Percentiles rank a stretch among this genome's conserved stretches.
These are phyloP conservation scores for Philypnodon macrostomus DNA, from an alignment of 2,797 vertebrate species.

Conservation along the genomic window DNA sequence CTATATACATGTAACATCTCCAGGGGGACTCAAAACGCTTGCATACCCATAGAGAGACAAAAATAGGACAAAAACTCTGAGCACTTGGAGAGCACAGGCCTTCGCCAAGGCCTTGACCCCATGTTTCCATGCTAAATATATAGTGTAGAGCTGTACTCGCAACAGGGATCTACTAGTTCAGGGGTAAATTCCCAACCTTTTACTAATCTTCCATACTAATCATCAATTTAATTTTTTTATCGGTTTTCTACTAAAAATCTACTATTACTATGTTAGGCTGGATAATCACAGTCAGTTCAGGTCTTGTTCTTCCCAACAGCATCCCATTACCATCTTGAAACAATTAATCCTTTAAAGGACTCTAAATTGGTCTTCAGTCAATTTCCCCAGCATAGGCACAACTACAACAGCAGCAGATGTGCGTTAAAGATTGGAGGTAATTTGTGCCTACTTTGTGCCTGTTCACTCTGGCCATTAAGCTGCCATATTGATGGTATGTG, in stretches of 20 bases:
- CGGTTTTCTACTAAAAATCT: too few relatives aligned
- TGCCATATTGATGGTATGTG: conserved; percentile 38
- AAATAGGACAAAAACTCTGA: conserved; percentile 5
- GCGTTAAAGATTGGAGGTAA: conserved; percentile 4
- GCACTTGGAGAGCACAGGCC: background rate
- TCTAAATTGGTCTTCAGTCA: conserved; percentile 14
- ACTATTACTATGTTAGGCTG: conserved; percentile 20
- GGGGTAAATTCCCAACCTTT: too few relatives aligned
- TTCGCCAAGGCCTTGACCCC: background rate
- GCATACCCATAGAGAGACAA: background rate
- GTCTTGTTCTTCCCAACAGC: conserved; percentile 8
- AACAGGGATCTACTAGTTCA: too few relatives aligned
- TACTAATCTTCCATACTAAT: too few relatives aligned
- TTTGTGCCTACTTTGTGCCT: conserved; percentile 13
- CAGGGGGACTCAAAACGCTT: background rate
- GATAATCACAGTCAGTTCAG: conserved; percentile 18
- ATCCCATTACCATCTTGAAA: conserved; percentile 13
- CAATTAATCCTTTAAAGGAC: conserved; percentile 15
- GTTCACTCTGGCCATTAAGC: conserved; percentile 30
- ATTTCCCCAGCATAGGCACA: conserved; percentile 9
- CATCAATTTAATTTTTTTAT: too few relatives aligned
- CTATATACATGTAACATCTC: conserved; percentile 1
- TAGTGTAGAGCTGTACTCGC: too few relatives aligned
- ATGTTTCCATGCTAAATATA: background rate
- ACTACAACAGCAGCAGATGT: conserved; percentile 4